Base-by-base conservation (phyloP, 2,888 invertebrate genomes). In the Temnothorax unifasciatus region DNA sequence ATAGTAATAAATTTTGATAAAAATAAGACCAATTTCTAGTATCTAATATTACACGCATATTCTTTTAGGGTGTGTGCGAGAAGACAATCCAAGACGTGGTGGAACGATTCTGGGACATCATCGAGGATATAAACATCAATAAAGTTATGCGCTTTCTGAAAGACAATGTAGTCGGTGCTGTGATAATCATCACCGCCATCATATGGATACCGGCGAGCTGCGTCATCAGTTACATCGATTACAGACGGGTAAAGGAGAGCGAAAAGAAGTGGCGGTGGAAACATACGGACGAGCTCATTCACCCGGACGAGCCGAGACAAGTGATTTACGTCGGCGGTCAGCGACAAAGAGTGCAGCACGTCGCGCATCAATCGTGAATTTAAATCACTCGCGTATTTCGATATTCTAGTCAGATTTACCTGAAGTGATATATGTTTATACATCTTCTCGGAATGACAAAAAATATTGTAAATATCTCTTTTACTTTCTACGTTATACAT, bases 151-250 rank as follows among this genome's bases (percentile, higher is more conserved):
- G 98, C 75, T 98, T 99, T 94, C 96, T 99, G 75, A 97, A 98
- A 83, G 98, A 99, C 95, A 99, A 99, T 94, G 98, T 99, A 86
- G 99, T 99, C 50, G 98, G 99, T 83, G 98, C 98, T 5, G 98
- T 99, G 34, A 97, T 99, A 74, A 96, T 99, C 59, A 96, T 98
- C 87, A 98, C 99, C 15, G 97, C 99, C n/a, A 96, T 99, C 82
- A 96, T 99, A 82, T 99, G 99, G 99, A 98, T 99, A 91, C 99
- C 99, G 1, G 98, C 98, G 5, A 98, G 98, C 93, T 99, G 98
- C 94, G 96, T 98, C 54, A 97, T 98, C 85, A 97, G 97, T 92
- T 98, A 98, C 94, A 97, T 98, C 81, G 99, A 98, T 93, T 96
- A 97, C 47, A 97, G 97, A 85, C 96, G 97, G 38, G 96, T 97